A percentile compares a stretch with the other conserved stretches of the same genome.
Evolutionary conservation across 2,113 vertebrate genomes (phyloP).

Genomic region (Rattus rattus): DNA sequence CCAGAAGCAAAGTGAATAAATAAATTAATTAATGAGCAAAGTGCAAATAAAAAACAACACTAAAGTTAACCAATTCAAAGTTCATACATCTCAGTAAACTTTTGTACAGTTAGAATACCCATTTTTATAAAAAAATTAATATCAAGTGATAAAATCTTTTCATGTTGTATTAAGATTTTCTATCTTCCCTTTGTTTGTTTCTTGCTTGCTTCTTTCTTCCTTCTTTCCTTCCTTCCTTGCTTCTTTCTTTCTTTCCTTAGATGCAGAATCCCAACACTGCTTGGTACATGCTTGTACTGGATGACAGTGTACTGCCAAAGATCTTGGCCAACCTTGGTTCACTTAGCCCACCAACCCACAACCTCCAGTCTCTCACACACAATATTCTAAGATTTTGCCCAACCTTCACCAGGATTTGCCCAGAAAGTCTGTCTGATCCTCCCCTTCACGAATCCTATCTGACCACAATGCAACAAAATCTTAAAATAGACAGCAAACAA

Average conservation of each 20-base stretch:
- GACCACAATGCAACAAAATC: neutral
- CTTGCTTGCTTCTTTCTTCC: neutral
- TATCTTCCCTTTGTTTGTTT: neutral
- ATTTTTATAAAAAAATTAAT: neutral
- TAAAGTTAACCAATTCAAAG: neutral
- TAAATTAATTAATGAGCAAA: neutral
- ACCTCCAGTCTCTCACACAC: neutral
- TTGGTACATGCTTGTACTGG: neutral
- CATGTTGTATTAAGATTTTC: neutral
- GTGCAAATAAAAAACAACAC: neutral
- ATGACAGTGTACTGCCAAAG: neutral
- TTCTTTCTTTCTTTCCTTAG: neutral
- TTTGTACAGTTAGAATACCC: neutral
- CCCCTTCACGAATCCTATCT: neutral
- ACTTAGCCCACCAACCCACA: neutral
- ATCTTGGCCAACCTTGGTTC: neutral
- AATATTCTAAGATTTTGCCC: neutral
- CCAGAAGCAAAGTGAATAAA: too few species aligned
- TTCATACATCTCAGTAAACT: neutral
- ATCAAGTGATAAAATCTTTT: neutral
- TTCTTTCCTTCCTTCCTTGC: neutral
- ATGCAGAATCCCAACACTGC: neutral
- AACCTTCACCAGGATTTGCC: neutral
- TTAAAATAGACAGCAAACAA: neutral
- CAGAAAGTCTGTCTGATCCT: neutral